These are phyloP conservation scores for Bombylius major DNA, from an alignment of 2,888 invertebrate species.

Conservation along the genomic window DNA sequence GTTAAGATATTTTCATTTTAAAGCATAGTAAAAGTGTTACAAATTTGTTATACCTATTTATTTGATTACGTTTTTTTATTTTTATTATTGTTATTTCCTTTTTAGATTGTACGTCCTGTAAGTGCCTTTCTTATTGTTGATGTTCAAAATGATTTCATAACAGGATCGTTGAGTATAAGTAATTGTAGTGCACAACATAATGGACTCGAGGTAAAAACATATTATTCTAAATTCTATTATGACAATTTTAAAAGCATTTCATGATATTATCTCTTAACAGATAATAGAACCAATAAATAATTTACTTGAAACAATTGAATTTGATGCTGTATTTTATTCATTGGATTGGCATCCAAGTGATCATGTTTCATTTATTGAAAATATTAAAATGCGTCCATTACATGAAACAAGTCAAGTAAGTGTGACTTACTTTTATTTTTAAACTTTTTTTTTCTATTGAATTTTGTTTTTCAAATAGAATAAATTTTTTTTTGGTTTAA, in stretches of 20 bases:
- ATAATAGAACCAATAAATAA: conserved; percentile 86
- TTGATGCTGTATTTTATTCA: conserved; percentile 85
- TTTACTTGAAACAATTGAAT: conserved; percentile 64
- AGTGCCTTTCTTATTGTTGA: conserved; percentile 87
- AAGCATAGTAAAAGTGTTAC: no score
- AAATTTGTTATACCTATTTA: no score
- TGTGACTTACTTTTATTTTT: conserved; percentile 10
- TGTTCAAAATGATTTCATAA: conserved; percentile 96
- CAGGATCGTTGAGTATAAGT: conserved; percentile 84
- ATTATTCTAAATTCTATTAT: no score
- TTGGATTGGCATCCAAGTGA: conserved; percentile 95
- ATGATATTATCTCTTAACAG: conserved; percentile 26
- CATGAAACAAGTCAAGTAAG: conserved; percentile 59
- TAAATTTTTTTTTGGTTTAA: conserved; percentile 20
- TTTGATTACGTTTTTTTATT: no score
- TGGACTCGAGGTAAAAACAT: conserved; percentile 57
- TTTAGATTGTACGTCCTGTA: conserved; percentile 69
- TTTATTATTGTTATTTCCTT: conserved; percentile 14
- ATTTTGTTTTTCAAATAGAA: not conserved
- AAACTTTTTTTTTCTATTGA: not conserved
- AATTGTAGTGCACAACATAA: conserved; percentile 87
- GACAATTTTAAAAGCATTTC: no score
- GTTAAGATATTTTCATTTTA: no score
- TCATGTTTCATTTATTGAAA: conserved; percentile 94
- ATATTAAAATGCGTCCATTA: conserved; percentile 62